These are phyloP conservation scores for Leiothrix lutea DNA, from an alignment of 2,113 vertebrate species.

Conservation along the genomic window DNA sequence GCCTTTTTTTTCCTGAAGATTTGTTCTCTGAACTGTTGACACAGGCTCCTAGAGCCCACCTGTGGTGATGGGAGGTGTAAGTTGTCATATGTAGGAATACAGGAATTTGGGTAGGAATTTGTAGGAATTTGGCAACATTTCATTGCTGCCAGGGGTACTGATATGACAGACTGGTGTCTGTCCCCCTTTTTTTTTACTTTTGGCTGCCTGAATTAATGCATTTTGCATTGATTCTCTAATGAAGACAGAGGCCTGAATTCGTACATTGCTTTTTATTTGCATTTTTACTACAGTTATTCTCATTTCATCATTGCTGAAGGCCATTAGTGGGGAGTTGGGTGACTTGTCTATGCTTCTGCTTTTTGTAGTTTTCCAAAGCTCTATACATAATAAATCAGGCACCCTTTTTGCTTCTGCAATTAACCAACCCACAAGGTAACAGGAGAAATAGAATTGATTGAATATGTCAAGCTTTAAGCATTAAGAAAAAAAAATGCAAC, in stretches of 20 bases:
- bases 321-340: constrained; percentile 1
- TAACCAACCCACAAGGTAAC: not conserved
- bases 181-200: not conserved
- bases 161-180: not conserved
- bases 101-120: not conserved
- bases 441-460: not conserved
- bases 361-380: constrained; percentile 14
- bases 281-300: constrained; percentile 42
- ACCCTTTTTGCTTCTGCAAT: not conserved
- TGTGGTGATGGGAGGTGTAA: not conserved
- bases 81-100: not conserved
- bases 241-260: constrained; percentile 7
- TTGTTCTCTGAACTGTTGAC: not conserved
- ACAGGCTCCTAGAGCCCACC: not conserved
- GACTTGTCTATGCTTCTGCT: not conserved
- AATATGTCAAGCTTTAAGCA: not conserved
- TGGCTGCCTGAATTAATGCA: not conserved
- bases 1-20: not conserved
- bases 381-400: constrained; percentile 32
- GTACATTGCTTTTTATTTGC: constrained; percentile 21
- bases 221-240: constrained; percentile 20
- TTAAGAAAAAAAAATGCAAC: not conserved
- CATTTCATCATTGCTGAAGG: not conserved
- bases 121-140: not conserved
- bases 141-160: not conserved